These are phyloP conservation scores for Oryctes rhinoceros DNA, from an alignment of 1,140 invertebrate genomes.

Conservation along the genomic window DNA sequence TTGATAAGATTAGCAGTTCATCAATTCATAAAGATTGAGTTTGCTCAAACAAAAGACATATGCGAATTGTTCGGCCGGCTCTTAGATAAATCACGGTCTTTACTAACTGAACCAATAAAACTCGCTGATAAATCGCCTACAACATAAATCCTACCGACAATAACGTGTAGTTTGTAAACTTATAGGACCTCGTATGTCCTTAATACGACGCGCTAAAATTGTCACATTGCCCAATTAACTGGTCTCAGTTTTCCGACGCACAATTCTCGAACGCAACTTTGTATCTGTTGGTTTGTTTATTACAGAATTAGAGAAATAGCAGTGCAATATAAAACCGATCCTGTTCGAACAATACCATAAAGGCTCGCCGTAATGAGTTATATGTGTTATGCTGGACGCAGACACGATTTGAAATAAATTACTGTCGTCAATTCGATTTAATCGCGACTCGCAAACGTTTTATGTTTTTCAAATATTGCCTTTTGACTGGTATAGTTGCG, in stretches of 20 bases:
- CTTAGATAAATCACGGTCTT: background rate
- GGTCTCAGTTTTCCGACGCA: background rate
- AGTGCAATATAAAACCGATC: background rate
- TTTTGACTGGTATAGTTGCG: no score
- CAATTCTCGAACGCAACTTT: background rate
- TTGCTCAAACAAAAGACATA: background rate
- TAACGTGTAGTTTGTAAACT: conserved; percentile 12
- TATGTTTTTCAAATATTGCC: no score
- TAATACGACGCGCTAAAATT: background rate
- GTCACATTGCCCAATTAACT: background rate
- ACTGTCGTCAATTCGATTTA: no score
- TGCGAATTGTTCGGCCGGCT: background rate
- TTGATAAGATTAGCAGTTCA: background rate
- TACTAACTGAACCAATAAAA: conserved; percentile 5
- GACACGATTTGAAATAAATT: background rate
- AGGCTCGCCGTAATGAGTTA: background rate
- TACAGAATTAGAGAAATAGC: background rate
- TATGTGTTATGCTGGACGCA: background rate
- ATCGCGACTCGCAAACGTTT: no score
- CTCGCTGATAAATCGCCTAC: background rate
- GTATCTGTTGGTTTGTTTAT: background rate
- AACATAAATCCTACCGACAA: background rate
- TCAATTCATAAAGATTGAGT: background rate
- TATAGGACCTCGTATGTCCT: conserved; percentile 5
- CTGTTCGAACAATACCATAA: background rate